Evolutionary conservation across 2,888 invertebrate genomes (phyloP), one percentile per base, ranked within the genome.

Genomic region (Lasiommata megera): DNA sequence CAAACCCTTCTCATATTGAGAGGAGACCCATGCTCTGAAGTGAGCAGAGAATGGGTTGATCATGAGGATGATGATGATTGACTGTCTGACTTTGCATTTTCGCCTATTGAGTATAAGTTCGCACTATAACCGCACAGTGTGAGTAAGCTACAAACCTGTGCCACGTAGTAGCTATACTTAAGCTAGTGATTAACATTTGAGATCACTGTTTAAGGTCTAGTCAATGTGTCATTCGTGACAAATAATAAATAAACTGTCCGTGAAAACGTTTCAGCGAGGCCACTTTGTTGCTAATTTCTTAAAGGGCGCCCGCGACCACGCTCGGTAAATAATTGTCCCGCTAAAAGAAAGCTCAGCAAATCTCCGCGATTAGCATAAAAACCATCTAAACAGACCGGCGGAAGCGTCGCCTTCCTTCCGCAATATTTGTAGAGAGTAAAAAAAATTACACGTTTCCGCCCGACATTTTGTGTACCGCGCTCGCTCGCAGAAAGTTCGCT

Each of bases 321-420:
- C 43, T 68, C 76, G 70, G 78, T 87, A 82, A 88, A 88, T 88
- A 88, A 89, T 85, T 80, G 80, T 82, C 76, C 73, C 73, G 77
- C 82, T 79, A 82, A 87, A 84, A 84, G 82, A 85, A 84, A 84
- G 73, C 78, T 80, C 82, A 77, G 82, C 81, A 83, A 89, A 89
- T 86, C 85, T 82, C 77, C 71, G 60, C 78, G 84, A 90, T 90
- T 90, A 88, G 76, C 89, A 90, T 90, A 89, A 90, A 89, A 88
- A 85, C 79, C 87, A 84, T 79, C 88, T 87, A 86, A 89, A 86
- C 88, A 84, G 85, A 71, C 82, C 74, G 78, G 70, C 78, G 85
- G 86, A 88, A 84, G 82, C 79, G 76, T 74, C 78, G 83, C 67
- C 83, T 88, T 87, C 88, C 89, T 90, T 89, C 89, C 89, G 87